Conservation (phyloP, 2,888 invertebrate species). For the Chorisops tibialis region DNA sequence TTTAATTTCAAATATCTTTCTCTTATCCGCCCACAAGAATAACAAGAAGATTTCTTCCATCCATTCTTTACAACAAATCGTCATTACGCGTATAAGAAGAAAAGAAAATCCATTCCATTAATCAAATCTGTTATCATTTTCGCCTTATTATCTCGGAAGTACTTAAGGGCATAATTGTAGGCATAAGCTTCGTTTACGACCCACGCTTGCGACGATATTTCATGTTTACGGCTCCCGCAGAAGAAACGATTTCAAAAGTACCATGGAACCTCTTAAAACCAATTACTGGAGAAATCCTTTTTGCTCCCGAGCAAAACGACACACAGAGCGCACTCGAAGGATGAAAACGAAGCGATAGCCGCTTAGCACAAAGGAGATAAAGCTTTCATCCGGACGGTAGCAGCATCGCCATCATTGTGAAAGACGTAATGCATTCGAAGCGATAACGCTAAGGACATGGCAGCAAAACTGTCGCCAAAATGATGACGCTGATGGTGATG, state of each 20-base stretch:
- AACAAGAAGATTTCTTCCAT: no score
- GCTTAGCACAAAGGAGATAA: slow-evolving; percentile 1
- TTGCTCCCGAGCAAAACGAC: slow-evolving; percentile 4
- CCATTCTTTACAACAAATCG: no score
- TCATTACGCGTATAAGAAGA: no score
- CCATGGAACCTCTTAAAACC: slow-evolving; percentile 18
- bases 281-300: slow-evolving; percentile 22
- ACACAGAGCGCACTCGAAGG: no score
- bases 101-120: background rate
- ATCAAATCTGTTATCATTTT: slow-evolving; percentile 13
- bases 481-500: slow-evolving; percentile 16
- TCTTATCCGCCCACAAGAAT: no score
- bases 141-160: background rate
- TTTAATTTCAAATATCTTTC: no score
- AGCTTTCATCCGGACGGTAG: background rate
- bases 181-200: slow-evolving; percentile 9
- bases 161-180: background rate
- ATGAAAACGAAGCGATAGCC: background rate
- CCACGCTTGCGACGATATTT: slow-evolving; percentile 7
- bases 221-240: slow-evolving; percentile 9
- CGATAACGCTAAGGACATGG: slow-evolving; percentile 9
- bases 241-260: slow-evolving; percentile 6
- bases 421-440: slow-evolving; percentile 16
- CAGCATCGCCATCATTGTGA: background rate
- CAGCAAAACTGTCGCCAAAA: slow-evolving; percentile 20